A percentile compares a stretch with the other conserved stretches of the same genome.
Evolutionary conservation across 1,140 invertebrate species (phyloP).

Genomic region (Ctenoplectra terminalis): DNA sequence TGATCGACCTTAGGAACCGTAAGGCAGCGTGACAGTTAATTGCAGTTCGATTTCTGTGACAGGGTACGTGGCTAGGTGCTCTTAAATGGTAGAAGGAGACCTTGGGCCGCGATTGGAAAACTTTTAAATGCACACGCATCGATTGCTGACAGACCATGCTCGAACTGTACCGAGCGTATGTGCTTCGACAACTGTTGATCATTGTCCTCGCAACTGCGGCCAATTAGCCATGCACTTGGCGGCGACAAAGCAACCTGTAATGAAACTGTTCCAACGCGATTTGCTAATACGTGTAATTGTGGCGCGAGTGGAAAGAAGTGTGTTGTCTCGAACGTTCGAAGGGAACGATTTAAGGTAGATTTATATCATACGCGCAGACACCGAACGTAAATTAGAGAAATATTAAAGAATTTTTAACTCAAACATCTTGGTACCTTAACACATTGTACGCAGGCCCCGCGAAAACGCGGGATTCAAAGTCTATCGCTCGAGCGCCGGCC

Average conservation of each 20-base stretch:
- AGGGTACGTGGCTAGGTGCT: slow-evolving; percentile 17
- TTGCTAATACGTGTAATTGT: background rate
- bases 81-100: slow-evolving; percentile 67
- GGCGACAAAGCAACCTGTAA: background rate
- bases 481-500: too few relatives aligned
- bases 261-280: background rate
- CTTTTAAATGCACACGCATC: slow-evolving; percentile 48
- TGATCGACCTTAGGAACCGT: slow-evolving; percentile 70
- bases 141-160: slow-evolving; percentile 26
- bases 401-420: too few relatives aligned
- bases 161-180: background rate
- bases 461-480: too few relatives aligned
- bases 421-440: too few relatives aligned
- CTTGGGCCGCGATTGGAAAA: slow-evolving; percentile 66
- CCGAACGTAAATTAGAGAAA: too few relatives aligned
- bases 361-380: too few relatives aligned
- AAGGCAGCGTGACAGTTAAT: slow-evolving; percentile 53
- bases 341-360: too few relatives aligned
- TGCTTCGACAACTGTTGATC: slow-evolving; percentile 3
- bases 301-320: background rate
- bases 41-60: slow-evolving; percentile 59
- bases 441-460: too few relatives aligned
- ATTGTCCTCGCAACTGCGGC: background rate
- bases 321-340: background rate
- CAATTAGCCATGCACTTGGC: slow-evolving; percentile 26